These are phyloP conservation scores for Amaurobius ferox DNA, from an alignment of 2,888 invertebrate genomes.

Conservation along the genomic window DNA sequence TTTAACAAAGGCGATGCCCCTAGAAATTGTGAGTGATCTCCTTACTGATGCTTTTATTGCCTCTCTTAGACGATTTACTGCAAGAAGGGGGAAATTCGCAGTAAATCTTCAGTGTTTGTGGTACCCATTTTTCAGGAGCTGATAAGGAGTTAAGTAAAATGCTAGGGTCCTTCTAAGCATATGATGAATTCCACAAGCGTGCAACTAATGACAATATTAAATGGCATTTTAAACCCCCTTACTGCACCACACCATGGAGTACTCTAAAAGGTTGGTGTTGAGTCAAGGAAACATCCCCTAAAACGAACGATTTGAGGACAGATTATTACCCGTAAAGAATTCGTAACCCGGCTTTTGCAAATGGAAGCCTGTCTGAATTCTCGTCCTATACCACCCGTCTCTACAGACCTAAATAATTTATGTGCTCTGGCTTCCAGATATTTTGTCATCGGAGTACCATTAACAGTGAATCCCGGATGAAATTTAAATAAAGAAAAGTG, in stretches of 20 bases:
- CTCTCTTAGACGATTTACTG: too few relatives aligned
- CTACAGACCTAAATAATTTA: neutral
- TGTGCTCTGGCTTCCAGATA: neutral
- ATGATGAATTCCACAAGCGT: neutral
- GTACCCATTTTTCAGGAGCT: neutral
- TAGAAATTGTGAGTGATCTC: too few relatives aligned
- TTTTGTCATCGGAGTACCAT: slow-evolving; percentile 7
- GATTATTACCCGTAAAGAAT: neutral
- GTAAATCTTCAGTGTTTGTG: too few relatives aligned
- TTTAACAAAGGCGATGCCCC: too few relatives aligned
- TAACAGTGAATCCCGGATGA: neutral
- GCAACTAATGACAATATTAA: neutral
- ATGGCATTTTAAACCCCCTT: neutral
- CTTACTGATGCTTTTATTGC: too few relatives aligned
- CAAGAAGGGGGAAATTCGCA: too few relatives aligned
- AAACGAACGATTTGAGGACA: neutral
- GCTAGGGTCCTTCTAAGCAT: too few relatives aligned
- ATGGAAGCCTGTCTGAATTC: slow-evolving; percentile 9
- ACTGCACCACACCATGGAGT: neutral
- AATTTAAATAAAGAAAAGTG: neutral
- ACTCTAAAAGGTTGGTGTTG: neutral
- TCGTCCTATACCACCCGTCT: neutral
- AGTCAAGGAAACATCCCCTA: neutral
- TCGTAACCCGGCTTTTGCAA: neutral
- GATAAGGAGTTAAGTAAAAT: neutral